Conservation (phyloP, 2,888 invertebrate genomes). For the Morpho achilles region DNA sequence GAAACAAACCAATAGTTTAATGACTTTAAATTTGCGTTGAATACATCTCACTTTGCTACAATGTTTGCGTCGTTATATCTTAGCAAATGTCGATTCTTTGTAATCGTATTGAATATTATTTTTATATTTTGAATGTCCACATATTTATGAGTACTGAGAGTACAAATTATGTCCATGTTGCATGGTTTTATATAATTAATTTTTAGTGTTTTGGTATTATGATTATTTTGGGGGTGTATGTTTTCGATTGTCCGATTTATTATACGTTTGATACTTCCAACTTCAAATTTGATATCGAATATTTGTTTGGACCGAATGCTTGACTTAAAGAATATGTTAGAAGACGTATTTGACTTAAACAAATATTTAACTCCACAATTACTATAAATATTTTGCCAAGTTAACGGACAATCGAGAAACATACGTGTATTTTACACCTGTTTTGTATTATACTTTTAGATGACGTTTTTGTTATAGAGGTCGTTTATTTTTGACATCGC, state of each 20-base stretch:
- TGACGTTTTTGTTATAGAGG: not conserved
- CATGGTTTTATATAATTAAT: constrained; percentile 19
- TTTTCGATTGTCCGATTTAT: constrained; percentile 1
- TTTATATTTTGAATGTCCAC: constrained; percentile 11
- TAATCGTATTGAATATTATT: constrained; percentile 9
- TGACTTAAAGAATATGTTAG: too few species aligned
- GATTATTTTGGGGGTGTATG: constrained; percentile 3
- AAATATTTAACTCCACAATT: too few species aligned
- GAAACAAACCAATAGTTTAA: too few species aligned
- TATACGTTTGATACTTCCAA: too few species aligned
- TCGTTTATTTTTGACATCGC: not conserved
- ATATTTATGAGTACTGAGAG: constrained; percentile 36
- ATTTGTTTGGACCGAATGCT: too few species aligned
- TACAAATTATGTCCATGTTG: constrained; percentile 31
- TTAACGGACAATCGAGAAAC: not conserved
- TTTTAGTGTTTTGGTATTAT: too few species aligned
- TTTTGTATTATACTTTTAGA: constrained; percentile 4
- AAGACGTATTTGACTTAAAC: too few species aligned
- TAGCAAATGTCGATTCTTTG: constrained; percentile 9
- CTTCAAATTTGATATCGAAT: too few species aligned
- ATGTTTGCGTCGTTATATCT: not conserved
- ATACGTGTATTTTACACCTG: not conserved
- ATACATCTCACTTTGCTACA: not conserved
- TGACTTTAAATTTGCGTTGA: too few species aligned
- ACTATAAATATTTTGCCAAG: too few species aligned